Percentiles rank a stretch among this genome's conserved stretches.
Conservation (phyloP, 2,888 invertebrate species). For the Acheta domesticus region DNA sequence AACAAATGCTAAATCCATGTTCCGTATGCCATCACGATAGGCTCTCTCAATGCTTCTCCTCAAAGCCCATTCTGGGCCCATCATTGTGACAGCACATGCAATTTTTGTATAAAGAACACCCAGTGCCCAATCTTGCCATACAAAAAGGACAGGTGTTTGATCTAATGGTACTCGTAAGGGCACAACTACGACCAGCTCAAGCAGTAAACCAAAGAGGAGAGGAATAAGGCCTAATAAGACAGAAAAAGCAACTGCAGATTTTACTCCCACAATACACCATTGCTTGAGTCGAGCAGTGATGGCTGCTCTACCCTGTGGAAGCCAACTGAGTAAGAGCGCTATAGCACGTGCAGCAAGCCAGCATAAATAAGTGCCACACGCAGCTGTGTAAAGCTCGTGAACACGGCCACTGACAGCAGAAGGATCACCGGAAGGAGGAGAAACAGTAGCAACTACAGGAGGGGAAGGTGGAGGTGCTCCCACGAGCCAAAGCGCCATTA, state of each 20-base stretch:
- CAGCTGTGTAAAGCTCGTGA: slow-evolving; percentile 94
- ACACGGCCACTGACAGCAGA: slow-evolving; percentile 55
- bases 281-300: slow-evolving; percentile 66
- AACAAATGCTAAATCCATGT: slow-evolving; percentile 86
- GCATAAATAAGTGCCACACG: slow-evolving; percentile 90
- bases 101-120: slow-evolving; percentile 98
- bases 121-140: slow-evolving; percentile 97
- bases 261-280: slow-evolving; percentile 65
- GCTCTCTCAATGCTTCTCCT: slow-evolving; percentile 88
- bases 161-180: slow-evolving; percentile 89
- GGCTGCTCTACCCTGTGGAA: slow-evolving; percentile 82
- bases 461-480: slow-evolving; percentile 51
- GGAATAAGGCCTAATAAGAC: slow-evolving; percentile 87
- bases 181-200: slow-evolving; percentile 85
- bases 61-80: slow-evolving; percentile 96
- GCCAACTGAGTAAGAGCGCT: slow-evolving; percentile 78
- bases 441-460: slow-evolving; percentile 37
- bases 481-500: slow-evolving; percentile 83
- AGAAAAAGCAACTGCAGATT: slow-evolving; percentile 64
- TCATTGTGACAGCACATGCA: slow-evolving; percentile 91
- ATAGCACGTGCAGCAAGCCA: slow-evolving; percentile 86
- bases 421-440: slow-evolving; percentile 25
- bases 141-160: slow-evolving; percentile 83
- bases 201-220: slow-evolving; percentile 82
- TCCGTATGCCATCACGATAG: slow-evolving; percentile 88